A percentile compares a stretch with the other conserved stretches of the same genome.
These are phyloP conservation scores for Chymomyza fuscimana DNA, from an alignment of 2,888 invertebrate genomes.

Conservation along the genomic window DNA sequence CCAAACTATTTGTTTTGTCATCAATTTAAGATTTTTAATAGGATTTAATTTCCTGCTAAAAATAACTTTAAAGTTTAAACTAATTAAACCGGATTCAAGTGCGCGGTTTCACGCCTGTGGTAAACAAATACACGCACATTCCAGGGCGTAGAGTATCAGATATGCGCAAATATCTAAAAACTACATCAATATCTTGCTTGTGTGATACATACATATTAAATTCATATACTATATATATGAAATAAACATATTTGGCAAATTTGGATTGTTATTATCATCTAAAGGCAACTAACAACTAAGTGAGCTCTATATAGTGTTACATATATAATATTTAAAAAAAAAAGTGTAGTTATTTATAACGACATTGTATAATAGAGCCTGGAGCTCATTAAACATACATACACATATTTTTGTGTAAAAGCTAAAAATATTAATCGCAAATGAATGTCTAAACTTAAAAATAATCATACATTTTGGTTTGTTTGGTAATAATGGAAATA, in stretches of 20 bases:
- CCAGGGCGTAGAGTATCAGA: constrained; percentile 10
- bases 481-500: constrained; percentile 14
- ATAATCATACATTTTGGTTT: not conserved
- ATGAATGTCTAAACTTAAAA: not conserved
- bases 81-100: constrained; percentile 38
- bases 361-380: not conserved
- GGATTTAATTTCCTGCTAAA: constrained; percentile 21
- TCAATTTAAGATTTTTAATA: constrained; percentile 37
- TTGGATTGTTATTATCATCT: constrained; percentile 59
- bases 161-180: constrained; percentile 10
- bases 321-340: constrained; percentile 28
- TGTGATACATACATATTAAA: too few relatives aligned
- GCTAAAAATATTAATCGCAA: constrained; percentile 1
- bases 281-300: constrained; percentile 43
- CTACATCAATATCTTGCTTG: constrained; percentile 3
- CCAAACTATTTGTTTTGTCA: not conserved
- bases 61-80: constrained; percentile 35
- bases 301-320: constrained; percentile 10
- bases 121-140: not conserved
- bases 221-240: constrained; percentile 6
- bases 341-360: constrained; percentile 1
- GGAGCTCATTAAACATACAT: not conserved
- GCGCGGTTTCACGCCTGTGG: constrained; percentile 8
- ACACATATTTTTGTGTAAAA: constrained; percentile 11
- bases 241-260: constrained; percentile 69